Evolutionary conservation across 64 coral and sea anemone genomes (phyloP).

Genomic region (Porites australiensis): DNA sequence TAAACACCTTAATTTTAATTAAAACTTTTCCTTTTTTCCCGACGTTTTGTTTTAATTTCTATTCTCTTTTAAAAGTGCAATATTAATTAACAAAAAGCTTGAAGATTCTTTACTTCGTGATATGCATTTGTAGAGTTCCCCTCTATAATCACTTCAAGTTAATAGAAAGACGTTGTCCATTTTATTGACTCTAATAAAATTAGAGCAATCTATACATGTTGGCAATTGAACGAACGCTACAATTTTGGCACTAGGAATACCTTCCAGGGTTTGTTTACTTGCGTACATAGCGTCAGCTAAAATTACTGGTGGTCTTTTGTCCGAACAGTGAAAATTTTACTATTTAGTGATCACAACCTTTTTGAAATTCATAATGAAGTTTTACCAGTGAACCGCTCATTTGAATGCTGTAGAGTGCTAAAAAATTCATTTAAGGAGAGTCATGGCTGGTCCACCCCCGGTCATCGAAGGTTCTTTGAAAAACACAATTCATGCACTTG

Average conservation of each 20-base stretch:
- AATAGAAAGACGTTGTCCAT: neutral
- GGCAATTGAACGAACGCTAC: neutral
- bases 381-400: neutral
- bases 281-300: slow-evolving; percentile 24
- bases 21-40: too few species aligned
- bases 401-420: neutral
- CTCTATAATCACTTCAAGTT: too few species aligned
- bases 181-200: neutral
- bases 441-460: neutral
- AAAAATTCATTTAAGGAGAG: neutral
- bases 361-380: neutral
- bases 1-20: too few species aligned
- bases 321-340: neutral
- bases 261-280: neutral
- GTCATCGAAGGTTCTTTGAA: slow-evolving; percentile 46
- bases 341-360: neutral
- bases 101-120: too few species aligned
- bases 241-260: neutral
- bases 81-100: too few species aligned
- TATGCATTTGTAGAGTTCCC: too few species aligned
- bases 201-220: too few species aligned
- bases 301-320: slow-evolving; percentile 36
- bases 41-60: too few species aligned
- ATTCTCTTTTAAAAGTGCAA: too few species aligned
- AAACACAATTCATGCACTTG: slow-evolving; percentile 11